Conservation (phyloP, 1,140 invertebrate genomes). For the Drosophila orosa region DNA sequence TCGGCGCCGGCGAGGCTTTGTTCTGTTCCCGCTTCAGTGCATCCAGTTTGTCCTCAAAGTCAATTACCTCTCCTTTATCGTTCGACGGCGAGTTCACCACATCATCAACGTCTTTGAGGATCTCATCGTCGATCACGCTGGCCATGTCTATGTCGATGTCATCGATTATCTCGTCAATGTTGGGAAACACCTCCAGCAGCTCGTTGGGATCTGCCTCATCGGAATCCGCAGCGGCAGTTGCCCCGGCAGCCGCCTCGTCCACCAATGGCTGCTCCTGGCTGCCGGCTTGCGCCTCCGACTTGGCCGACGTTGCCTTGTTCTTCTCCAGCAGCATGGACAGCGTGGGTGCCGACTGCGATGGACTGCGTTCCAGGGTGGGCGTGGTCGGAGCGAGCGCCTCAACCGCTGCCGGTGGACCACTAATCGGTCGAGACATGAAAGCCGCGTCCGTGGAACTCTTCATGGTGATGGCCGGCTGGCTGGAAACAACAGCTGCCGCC, state of each 20-base stretch:
- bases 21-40: slow-evolving; percentile 54
- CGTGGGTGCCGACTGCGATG: slow-evolving; percentile 88
- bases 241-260: slow-evolving; percentile 24
- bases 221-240: slow-evolving; percentile 16
- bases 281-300: not conserved
- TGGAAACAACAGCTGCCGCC: slow-evolving; percentile 42
- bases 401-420: slow-evolving; percentile 51
- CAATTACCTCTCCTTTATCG: slow-evolving; percentile 45
- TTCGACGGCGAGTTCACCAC: slow-evolving; percentile 39
- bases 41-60: slow-evolving; percentile 68
- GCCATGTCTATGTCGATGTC: slow-evolving; percentile 78
- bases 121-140: slow-evolving; percentile 75
- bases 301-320: slow-evolving; percentile 84
- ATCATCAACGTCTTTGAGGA: slow-evolving; percentile 66
- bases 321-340: slow-evolving; percentile 88
- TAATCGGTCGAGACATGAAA: slow-evolving; percentile 67
- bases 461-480: slow-evolving; percentile 66
- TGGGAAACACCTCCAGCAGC: slow-evolving; percentile 75
- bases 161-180: slow-evolving; percentile 77
- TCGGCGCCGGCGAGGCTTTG: slow-evolving; percentile 8
- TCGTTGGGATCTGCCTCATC: slow-evolving; percentile 69
- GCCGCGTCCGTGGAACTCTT: slow-evolving; percentile 60
- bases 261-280: slow-evolving; percentile 20
- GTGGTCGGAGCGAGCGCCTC: slow-evolving; percentile 30
- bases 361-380: slow-evolving; percentile 71